These are phyloP conservation scores for Aethina tumida DNA, from an alignment of 1,140 invertebrate genomes.

Conservation along the genomic window DNA sequence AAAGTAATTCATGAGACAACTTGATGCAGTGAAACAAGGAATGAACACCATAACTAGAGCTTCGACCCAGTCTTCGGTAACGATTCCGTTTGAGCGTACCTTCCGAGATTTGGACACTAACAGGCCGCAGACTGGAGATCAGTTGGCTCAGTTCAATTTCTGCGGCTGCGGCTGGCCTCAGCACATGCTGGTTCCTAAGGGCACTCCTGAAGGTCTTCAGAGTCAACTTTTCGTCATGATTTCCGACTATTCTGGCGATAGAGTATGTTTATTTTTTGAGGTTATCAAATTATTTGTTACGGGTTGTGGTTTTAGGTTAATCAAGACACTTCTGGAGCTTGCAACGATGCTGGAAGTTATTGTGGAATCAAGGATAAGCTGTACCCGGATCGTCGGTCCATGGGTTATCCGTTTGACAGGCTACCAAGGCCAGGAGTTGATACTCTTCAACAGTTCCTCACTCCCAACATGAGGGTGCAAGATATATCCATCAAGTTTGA, in stretches of 20 bases:
- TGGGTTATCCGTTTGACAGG: conserved; percentile 70
- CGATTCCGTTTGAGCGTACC: conserved; percentile 60
- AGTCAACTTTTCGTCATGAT: conserved; percentile 74
- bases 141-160: conserved; percentile 57
- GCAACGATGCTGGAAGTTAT: conserved; percentile 58
- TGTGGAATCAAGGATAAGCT: conserved; percentile 59
- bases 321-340: conserved; percentile 34
- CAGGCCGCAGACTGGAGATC: conserved; percentile 41
- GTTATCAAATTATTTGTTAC: no score
- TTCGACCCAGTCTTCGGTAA: conserved; percentile 57
- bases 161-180: conserved; percentile 84
- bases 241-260: conserved; percentile 61
- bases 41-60: conserved; percentile 49
- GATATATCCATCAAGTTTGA: conserved; percentile 41
- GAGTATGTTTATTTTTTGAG: no score
- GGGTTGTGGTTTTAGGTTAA: no score
- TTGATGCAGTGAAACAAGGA: conserved; percentile 53
- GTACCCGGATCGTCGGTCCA: conserved; percentile 58
- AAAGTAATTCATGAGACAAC: no score
- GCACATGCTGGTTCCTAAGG: conserved; percentile 72
- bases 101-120: conserved; percentile 51
- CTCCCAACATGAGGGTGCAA: conserved; percentile 52
- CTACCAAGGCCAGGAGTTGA: conserved; percentile 37
- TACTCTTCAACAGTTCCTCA: conserved; percentile 48
- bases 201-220: conserved; percentile 52